Evolutionary conservation across 1,140 invertebrate genomes (phyloP), one percentile per base, ranked within the genome.

Genomic region (Formica exsecta): DNA sequence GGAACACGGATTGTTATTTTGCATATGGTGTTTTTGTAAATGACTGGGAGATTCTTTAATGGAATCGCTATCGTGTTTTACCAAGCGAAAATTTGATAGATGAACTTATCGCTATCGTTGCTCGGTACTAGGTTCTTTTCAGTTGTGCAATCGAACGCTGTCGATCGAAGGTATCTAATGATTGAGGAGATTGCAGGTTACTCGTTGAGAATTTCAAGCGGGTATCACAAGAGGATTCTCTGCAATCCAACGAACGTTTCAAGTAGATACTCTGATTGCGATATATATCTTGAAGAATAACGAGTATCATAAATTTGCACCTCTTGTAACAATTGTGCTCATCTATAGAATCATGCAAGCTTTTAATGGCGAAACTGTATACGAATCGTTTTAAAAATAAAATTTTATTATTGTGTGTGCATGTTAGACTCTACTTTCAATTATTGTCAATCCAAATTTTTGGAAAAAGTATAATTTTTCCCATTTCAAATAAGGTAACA

Each of bases 131-230:
- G 44, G 61, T 64, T 74, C 68, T 59, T 44, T 83, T 74, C 54
- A 59, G 66, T 68, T 68, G 76, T 48, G 25, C 79, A 61, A 61
- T 83, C 66, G 66, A 73, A 41, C 79, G 54, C 66, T 73, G 36
- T 57, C 54, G 79, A 81, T 83, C 68, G 79, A 61, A 19, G 54
- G 54, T 73, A 41, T 48, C 68, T 74, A 61, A 74, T 74, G 79
- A 83, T 83, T 57, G 79, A 83, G 38, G 68, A 83, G 79, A 83
- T 73, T 83, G 79, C 79, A 36, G 68, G 68, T 83, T 74, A 74
- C 79, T 83, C 41, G 54, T 81, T 66, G 66, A 73, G 79, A 81
- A 81, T 81, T 73, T 81, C 79, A 71, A 73, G 66, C 79, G 79
- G n/a, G 77, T 71, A 83, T 61, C 68, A 25, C 54, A 41, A 61